Evolutionary conservation across 2,797 vertebrate genomes (phyloP).

Genomic region (Cichlasoma orientale): DNA sequence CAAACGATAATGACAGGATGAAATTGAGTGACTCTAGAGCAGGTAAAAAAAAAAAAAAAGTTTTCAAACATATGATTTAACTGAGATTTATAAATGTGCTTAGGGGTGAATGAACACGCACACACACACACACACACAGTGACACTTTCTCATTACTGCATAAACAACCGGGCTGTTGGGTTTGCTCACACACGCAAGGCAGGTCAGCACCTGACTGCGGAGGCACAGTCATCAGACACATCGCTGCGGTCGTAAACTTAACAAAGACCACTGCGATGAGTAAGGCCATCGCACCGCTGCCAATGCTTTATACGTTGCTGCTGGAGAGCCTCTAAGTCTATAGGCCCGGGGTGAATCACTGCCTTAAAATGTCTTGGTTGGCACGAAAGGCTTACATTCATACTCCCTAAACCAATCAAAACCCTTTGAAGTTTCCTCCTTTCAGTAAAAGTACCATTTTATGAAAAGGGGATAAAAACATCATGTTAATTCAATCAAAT

Average conservation of each 20-base stretch:
- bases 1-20: constrained; percentile 53
- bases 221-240: constrained; percentile 60
- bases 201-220: constrained; percentile 68
- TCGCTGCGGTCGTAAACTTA: constrained; percentile 48
- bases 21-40: constrained; percentile 38
- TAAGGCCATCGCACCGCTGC: constrained; percentile 51
- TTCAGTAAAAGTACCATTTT: neutral
- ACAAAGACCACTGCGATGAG: constrained; percentile 53
- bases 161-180: neutral
- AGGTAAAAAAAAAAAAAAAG: constrained; percentile 4
- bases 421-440: constrained; percentile 10
- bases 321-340: constrained; percentile 59
- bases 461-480: neutral
- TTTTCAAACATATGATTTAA: constrained; percentile 55
- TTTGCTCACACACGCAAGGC: constrained; percentile 50
- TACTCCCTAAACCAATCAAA: constrained; percentile 15
- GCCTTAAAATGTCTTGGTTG: constrained; percentile 24
- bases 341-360: constrained; percentile 62
- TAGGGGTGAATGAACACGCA: constrained; percentile 16
- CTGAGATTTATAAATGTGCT: constrained; percentile 40
- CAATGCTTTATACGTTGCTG: constrained; percentile 47
- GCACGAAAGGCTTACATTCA: constrained; percentile 37
- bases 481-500: neutral
- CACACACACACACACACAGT: neutral
- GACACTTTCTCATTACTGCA: constrained; percentile 7